These are phyloP conservation scores for Trypoxylon attenuatum DNA, from an alignment of 2,888 invertebrate genomes.

Conservation along the genomic window DNA sequence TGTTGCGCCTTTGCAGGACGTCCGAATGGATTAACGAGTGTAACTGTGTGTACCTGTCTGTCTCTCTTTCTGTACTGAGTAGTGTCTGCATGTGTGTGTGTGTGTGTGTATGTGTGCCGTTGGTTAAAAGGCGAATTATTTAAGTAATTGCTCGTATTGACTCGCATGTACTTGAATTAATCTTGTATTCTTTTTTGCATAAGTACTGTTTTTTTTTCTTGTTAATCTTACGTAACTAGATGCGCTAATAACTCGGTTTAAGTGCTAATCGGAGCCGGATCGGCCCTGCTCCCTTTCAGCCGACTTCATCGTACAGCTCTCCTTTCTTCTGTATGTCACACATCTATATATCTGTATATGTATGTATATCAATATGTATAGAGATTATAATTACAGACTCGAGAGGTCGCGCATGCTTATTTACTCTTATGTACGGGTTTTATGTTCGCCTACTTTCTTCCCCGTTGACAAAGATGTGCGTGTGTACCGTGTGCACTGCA, in stretches of 20 bases:
- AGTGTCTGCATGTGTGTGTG: too few species aligned
- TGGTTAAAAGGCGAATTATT: constrained; percentile 63
- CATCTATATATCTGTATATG: constrained; percentile 16
- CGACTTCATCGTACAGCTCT: too few species aligned
- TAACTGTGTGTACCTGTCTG: too few species aligned
- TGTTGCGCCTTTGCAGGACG: constrained; percentile 53
- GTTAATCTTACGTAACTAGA: constrained; percentile 28
- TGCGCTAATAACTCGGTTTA: constrained; percentile 29
- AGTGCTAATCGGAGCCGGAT: constrained; percentile 23
- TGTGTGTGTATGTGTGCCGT: too few species aligned
- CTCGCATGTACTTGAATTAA: constrained; percentile 51
- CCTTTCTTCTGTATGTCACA: constrained; percentile 19
- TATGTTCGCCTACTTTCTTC: constrained; percentile 24
- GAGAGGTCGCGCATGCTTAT: constrained; percentile 31
- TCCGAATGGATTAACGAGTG: constrained; percentile 72
- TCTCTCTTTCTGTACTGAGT: too few species aligned
- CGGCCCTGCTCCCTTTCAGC: constrained; percentile 10
- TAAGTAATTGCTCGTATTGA: constrained; percentile 60
- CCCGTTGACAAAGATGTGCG: constrained; percentile 43
- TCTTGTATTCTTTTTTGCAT: constrained; percentile 16
- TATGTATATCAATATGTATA: constrained; percentile 30
- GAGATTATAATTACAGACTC: constrained; percentile 33
- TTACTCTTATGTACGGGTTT: constrained; percentile 35
- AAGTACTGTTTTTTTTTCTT: constrained; percentile 15
- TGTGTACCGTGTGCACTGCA: constrained; percentile 43